Conservation (phyloP, 2,888 invertebrate species). For the Dusona sp. region DNA sequence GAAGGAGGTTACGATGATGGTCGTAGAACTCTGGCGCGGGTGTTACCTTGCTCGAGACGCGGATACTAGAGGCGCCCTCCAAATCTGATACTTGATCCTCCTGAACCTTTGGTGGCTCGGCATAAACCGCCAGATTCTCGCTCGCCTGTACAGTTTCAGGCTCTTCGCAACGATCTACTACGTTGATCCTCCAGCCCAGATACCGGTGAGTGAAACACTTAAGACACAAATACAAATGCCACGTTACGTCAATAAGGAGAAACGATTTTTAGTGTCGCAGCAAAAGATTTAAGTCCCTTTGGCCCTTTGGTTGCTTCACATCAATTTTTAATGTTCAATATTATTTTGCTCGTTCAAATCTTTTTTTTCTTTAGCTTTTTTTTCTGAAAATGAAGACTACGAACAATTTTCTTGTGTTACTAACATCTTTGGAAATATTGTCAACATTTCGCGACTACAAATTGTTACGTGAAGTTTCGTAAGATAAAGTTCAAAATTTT, state of each 20-base stretch:
- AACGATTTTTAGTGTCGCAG: not conserved
- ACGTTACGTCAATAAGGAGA: not conserved
- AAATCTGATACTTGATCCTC: conserved; percentile 75
- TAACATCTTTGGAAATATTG: too few species aligned
- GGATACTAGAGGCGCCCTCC: conserved; percentile 79
- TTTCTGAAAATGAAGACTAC: too few species aligned
- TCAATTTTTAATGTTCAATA: not conserved
- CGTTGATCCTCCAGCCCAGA: conserved; percentile 98
- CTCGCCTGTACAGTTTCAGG: conserved; percentile 85
- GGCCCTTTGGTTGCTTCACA: not conserved
- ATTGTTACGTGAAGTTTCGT: not conserved
- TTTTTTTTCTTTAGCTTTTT: too few species aligned
- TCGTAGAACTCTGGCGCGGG: conserved; percentile 80
- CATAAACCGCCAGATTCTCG: conserved; percentile 86
- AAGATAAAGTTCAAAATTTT: not conserved
- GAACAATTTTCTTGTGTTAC: too few species aligned
- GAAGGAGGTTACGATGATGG: conserved; percentile 76
- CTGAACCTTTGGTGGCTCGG: conserved; percentile 84
- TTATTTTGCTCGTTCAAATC: not conserved
- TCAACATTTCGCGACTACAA: not conserved
- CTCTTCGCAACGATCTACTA: conserved; percentile 92
- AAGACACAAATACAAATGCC: conserved; percentile 68
- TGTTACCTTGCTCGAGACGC: conserved; percentile 82
- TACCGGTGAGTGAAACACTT: conserved; percentile 97
- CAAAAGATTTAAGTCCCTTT: not conserved